A percentile compares a stretch with the other conserved stretches of the same genome.
phyloP scores from a whole-genome alignment of 2,888 invertebrate genomes.

The Lacanobia wlatinum region DNA sequence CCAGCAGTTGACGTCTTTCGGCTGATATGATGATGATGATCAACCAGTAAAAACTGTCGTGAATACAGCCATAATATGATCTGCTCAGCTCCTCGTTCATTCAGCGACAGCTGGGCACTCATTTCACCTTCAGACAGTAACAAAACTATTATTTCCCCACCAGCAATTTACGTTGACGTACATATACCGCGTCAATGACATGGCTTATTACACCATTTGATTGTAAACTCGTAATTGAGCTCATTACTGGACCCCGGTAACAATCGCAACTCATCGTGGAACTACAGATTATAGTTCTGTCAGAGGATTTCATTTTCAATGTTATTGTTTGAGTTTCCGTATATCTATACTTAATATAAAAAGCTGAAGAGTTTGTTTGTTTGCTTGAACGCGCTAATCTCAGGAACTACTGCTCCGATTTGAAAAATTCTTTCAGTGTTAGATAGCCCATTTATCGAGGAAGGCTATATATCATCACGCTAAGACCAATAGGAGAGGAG shows the following conservation, averaged over 20 bases:
- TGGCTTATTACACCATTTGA: constrained; percentile 57
- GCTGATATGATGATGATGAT: no score
- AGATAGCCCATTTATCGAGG: no score
- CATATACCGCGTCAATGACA: constrained; percentile 35
- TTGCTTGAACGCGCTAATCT: no score
- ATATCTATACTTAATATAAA: no score
- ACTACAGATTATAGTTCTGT: constrained; percentile 3
- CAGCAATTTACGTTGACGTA: constrained; percentile 15
- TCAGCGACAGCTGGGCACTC: not conserved
- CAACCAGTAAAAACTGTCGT: no score
- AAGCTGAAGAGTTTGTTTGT: no score
- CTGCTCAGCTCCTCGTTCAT: not conserved
- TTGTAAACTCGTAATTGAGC: constrained; percentile 43
- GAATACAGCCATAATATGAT: no score
- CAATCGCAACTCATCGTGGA: constrained; percentile 21
- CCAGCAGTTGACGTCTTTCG: no score
- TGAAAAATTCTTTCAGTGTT: no score
- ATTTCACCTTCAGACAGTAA: not conserved
- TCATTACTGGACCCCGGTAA: constrained; percentile 20
- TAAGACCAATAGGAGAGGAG: no score
- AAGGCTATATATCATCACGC: no score
- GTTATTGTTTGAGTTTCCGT: not conserved
- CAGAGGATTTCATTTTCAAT: not conserved
- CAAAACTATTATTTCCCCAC: constrained; percentile 4
- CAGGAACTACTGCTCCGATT: no score